A percentile compares a stretch with the other conserved stretches of the same genome.
Evolutionary conservation across 1,140 invertebrate species (phyloP).

Genomic region (Araneus ventricosus): DNA sequence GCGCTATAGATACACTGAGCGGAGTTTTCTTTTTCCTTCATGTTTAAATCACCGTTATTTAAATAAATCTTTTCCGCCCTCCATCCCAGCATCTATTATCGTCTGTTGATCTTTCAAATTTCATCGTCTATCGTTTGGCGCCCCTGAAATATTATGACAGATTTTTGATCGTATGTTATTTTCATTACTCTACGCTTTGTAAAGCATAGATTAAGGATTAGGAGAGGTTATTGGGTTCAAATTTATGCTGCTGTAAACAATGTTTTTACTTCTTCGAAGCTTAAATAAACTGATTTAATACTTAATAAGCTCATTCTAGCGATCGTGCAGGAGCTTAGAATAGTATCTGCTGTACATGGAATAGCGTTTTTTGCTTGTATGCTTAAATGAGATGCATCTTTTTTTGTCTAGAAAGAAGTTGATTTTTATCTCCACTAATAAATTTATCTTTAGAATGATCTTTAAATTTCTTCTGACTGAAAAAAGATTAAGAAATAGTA

Average conservation of each 20-base stretch:
- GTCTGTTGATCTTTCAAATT: conserved; percentile 70
- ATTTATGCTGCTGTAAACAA: conserved; percentile 37
- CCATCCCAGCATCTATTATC: conserved; percentile 62
- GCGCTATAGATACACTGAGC: conserved; percentile 26
- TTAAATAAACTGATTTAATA: conserved; percentile 11
- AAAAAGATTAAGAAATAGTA: too few relatives aligned
- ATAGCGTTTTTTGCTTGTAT: background rate
- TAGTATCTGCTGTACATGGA: background rate
- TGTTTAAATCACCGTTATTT: conserved; percentile 73
- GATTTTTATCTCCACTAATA: too few relatives aligned
- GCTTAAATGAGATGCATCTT: background rate
- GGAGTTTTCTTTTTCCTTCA: conserved; percentile 66
- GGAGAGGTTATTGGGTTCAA: conserved; percentile 16
- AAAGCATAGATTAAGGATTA: conserved; percentile 35
- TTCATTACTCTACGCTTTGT: conserved; percentile 59
- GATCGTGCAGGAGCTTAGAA: background rate
- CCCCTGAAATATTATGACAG: conserved; percentile 63
- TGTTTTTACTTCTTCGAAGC: background rate
- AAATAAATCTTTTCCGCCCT: conserved; percentile 69
- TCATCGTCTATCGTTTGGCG: conserved; percentile 52
- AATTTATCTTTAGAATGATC: too few relatives aligned
- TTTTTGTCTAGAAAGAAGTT: background rate
- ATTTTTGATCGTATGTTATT: conserved; percentile 57
- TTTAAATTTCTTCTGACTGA: too few relatives aligned
- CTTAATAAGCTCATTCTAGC: background rate